Conservation (phyloP, 2,888 invertebrate species). For the Nycteola revayana region DNA sequence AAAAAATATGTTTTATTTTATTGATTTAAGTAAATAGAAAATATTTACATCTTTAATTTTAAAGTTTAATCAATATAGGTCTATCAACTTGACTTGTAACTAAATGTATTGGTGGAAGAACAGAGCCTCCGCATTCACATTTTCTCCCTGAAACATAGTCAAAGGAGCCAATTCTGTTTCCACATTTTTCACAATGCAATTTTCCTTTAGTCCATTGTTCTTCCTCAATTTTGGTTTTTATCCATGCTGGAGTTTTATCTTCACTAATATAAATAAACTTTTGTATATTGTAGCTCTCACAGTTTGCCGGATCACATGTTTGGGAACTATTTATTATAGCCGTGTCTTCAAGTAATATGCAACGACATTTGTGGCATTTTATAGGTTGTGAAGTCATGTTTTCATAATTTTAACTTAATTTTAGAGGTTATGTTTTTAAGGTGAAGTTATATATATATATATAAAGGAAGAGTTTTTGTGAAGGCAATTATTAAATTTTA, state of each 20-base stretch:
- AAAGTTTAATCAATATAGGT: slow-evolving; percentile 39
- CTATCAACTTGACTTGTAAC: slow-evolving; percentile 84
- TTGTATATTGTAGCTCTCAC: slow-evolving; percentile 54
- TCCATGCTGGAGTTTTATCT: slow-evolving; percentile 82
- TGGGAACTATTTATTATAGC: slow-evolving; percentile 29
- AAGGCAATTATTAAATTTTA: too few relatives aligned
- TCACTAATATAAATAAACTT: slow-evolving; percentile 78
- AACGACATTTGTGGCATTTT: slow-evolving; percentile 75
- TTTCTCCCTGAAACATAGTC: slow-evolving; percentile 85
- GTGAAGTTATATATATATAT: too few relatives aligned
- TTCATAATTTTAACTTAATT: not conserved
- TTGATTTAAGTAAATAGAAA: not conserved
- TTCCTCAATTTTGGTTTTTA: slow-evolving; percentile 71
- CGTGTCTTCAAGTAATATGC: slow-evolving; percentile 49
- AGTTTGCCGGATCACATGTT: slow-evolving; percentile 40
- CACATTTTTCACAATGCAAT: slow-evolving; percentile 83
- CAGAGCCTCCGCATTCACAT: slow-evolving; percentile 80
- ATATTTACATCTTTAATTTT: not conserved
- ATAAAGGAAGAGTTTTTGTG: too few relatives aligned
- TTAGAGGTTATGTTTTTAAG: too few relatives aligned
- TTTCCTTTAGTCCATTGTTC: slow-evolving; percentile 86
- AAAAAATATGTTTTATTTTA: slow-evolving; percentile 10
- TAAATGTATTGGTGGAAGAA: slow-evolving; percentile 83
- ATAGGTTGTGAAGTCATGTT: slow-evolving; percentile 31
- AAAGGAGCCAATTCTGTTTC: slow-evolving; percentile 84